Conservation (phyloP, 2,113 vertebrate species). For the Cynopterus brachyotis region DNA sequence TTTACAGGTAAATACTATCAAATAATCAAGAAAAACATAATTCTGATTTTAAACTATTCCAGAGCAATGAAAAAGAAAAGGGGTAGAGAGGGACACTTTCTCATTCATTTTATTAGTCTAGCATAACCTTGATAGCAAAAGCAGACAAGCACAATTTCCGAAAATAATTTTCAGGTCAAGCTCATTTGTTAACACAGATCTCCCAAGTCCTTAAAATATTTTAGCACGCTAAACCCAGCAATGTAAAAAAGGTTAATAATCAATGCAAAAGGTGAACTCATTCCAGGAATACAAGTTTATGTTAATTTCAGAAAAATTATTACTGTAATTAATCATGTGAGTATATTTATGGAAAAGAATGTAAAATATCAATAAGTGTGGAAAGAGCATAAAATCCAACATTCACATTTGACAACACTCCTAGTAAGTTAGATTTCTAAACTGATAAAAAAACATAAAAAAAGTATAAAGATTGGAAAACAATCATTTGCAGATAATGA, state of each 20-base stretch:
- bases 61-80: neutral
- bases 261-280: neutral
- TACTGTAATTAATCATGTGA: neutral
- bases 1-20: neutral
- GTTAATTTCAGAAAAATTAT: neutral
- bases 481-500: neutral
- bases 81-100: neutral
- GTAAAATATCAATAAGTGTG: neutral
- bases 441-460: neutral
- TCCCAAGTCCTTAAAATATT: neutral
- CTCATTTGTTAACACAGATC: neutral
- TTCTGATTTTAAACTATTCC: conserved; percentile 12
- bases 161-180: neutral
- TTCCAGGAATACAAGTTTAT: neutral
- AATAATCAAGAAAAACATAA: neutral
- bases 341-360: neutral
- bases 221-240: neutral
- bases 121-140: conserved; percentile 5
- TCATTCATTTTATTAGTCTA: neutral
- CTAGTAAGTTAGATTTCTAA: neutral
- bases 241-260: neutral
- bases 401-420: neutral
- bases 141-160: neutral
- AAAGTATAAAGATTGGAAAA: neutral
- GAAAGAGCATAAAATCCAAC: conserved; percentile 11